Base-by-base conservation (phyloP, 2,888 invertebrate species). In the Erebia palarica region DNA sequence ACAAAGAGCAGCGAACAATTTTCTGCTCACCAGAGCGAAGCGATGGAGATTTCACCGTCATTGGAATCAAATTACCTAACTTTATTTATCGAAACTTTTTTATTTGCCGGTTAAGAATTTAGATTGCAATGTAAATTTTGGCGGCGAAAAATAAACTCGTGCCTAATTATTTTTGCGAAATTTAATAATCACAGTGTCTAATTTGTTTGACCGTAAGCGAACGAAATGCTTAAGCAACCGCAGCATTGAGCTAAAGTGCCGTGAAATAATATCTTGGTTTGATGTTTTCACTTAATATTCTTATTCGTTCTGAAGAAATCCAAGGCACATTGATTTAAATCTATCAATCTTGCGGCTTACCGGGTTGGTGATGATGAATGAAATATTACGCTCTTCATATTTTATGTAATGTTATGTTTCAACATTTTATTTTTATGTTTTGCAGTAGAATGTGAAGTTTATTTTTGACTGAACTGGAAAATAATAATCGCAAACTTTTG, bases 11-110 rank as follows among this genome's bases (percentile, higher is more conserved):
- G 86, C 84, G 85, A 87, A 83, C 88, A 86, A 90, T 90, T 86
- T 91, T 89, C 84, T 87, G 91, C 86, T 87, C 86, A 80, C 81
- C 79, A 80, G 83, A 89, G 86, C 91, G 86, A 87, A 82, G 73
- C 88, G 78, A 78, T 77, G 78, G 84, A 84, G 84, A 84, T 90
- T 91, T 89, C 90, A 86, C 89, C 85, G 87, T 82, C 90, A 91
- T 92, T 91, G 91, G 87, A 77, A 84, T 82, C 80, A 78, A 83
- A 82, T 91, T 92, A 90, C 90, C 84, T 87, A 89, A 91, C 82
- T 78, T 78, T 76, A 82, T 85, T 86, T 84, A 86, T 78, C 82
- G 79, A 84, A 83, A 84, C 80, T 82, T 84, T 89, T 89, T 87
- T 79, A 76, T 77, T 80, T 79, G 78, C 73, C 77, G 75, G 74